phyloP scores from a whole-genome alignment of 2,888 invertebrate species.

The Pammene fasciana region DNA sequence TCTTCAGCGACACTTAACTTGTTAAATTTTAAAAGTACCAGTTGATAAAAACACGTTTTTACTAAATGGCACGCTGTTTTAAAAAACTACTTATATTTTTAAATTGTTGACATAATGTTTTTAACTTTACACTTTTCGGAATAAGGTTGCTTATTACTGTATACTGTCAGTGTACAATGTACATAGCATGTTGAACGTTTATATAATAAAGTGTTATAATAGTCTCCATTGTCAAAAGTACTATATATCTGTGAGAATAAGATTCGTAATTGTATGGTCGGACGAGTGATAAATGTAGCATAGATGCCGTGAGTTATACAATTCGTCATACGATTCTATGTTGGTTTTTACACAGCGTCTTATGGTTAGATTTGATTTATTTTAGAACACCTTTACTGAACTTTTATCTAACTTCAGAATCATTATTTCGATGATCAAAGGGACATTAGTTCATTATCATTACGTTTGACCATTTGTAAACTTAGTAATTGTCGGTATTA shows the following conservation, averaged over 20 bases:
- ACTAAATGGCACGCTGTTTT: constrained; percentile 53
- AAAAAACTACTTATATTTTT: constrained; percentile 46
- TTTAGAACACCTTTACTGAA: not conserved
- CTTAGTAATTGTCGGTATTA: not conserved
- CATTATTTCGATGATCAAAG: not conserved
- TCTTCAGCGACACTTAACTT: constrained; percentile 9
- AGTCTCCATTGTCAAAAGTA: constrained; percentile 39
- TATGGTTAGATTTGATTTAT: not conserved
- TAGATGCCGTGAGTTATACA: constrained; percentile 29
- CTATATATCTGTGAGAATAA: constrained; percentile 22
- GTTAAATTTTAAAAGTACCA: constrained; percentile 31
- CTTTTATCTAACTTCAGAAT: not conserved
- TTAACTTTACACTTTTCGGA: constrained; percentile 33
- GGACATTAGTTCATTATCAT: no score
- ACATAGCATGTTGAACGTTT: constrained; percentile 69
- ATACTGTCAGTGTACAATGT: constrained; percentile 59
- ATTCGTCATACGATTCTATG: constrained; percentile 54
- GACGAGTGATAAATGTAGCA: constrained; percentile 33
- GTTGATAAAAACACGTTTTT: constrained; percentile 37
- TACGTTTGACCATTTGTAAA: no score
- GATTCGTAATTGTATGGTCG: constrained; percentile 58
- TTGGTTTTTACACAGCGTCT: no score
- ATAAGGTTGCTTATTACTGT: constrained; percentile 26
- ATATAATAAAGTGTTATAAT: constrained; percentile 60
- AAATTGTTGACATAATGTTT: constrained; percentile 50